Base-by-base conservation (phyloP, 2,113 vertebrate species). In the Halcyon senegalensis region DNA sequence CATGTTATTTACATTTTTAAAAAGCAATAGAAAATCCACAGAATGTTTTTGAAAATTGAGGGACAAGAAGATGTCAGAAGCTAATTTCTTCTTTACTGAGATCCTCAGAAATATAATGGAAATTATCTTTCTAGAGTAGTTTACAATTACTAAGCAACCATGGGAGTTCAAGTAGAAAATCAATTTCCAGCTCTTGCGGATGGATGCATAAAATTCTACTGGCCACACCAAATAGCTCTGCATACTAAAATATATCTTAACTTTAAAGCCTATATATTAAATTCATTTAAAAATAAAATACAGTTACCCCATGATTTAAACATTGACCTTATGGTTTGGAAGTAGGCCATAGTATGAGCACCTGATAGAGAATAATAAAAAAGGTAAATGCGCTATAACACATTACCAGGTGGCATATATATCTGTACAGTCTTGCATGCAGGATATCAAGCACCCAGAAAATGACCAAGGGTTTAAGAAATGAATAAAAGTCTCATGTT, bases 161-260 rank as follows among this genome's bases (percentile, higher is more conserved):
- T 91, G 63, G 77, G 67, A 95, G 67, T 87, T 97, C 74, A 97
- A 93, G 53, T 73, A 94, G 73, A 97, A 97, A 97, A 96, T 97
- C 70, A 89, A 67, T 96, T 97, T 94, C 64, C 60, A 91, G 46
- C 13, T 76, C 74, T 90, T 92, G 53, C 84, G 70, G 79, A 84
- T 79, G 56, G 68, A 90, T 88, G 37, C 60, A 56, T 73, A 91
- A 87, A 91, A 92, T 95, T 96, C 67, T 91, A 48, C 43, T 83
- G 68, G 53, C 28, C 80, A 84, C 33, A 86, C 23, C 51, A 92
- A 93, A 94, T 86, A 95, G 50, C 9, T 91, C 30, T 91, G 59
- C 33, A 35, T 79, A 33, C 33, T 75, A 69, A 93, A 95, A 85
- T 51, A 16, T 66, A n/a, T 67, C 55, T 84, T 78, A 80, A 64